Evolutionary conservation across 2,797 vertebrate species (phyloP), one percentile per base, ranked within the genome.

Genomic region (Melanotaenia pygmaea): DNA sequence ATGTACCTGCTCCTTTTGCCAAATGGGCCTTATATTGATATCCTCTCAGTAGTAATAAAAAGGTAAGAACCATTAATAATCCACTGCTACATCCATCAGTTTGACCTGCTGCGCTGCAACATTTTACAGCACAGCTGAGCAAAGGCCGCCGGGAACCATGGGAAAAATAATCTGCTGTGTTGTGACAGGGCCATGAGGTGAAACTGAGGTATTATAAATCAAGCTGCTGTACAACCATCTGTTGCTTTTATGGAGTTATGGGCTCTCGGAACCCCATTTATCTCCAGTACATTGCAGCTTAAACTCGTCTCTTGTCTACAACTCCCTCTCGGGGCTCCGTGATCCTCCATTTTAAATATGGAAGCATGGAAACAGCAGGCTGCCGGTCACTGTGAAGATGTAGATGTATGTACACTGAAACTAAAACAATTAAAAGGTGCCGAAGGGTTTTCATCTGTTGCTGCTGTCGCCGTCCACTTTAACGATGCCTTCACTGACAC

Each of bases 341-440:
- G 32, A 67, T 24, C 28, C 12, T 77, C 24, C 14, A 24, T 24
- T 74, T 77, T 72, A 71, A 72, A 81, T 70, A 50, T 24, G 71
- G 66, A 54, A 71, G 57, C 57, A 50, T 28, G 71, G 66, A 54
- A 76, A 58, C 58, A 37, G 71, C 34, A 56, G 51, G 51, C 53
- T 0, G 26, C 1, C 9, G 53, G 47, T 63, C 62, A 76, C 72
- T 35, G 53, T 28, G 72, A 69, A 73, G 74, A 86, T 66, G 85
- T 81, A 65, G 47, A 69, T 59, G 54, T 78, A 78, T 88, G 60
- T 82, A 86, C 85, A 91, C 20, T 45, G 12, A 72, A 68, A 81
- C 13, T 65, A 77, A 79, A 86, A 87, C 76, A 78, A 53, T 74
- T 61, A 56, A 77, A 82, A 81, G 60, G 66, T 68, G 78, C 61